These are phyloP conservation scores for Petrocephalus schoutedeni DNA, from an alignment of 2,797 vertebrate species.

Conservation along the genomic window DNA sequence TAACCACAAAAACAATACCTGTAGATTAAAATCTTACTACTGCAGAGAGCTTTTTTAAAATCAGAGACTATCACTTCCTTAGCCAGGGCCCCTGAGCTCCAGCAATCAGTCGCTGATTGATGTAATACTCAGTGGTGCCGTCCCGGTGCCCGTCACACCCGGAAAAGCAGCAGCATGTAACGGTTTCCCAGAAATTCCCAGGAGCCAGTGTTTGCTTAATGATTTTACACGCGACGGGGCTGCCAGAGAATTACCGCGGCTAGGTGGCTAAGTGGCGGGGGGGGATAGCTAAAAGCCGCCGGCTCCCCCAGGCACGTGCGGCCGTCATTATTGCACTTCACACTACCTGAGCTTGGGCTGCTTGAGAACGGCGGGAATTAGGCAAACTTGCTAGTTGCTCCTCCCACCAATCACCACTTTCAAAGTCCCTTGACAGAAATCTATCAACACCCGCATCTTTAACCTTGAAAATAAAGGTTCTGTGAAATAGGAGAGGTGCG, in stretches of 20 bases:
- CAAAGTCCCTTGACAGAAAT: background rate
- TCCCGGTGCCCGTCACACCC: background rate
- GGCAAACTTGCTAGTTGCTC: background rate
- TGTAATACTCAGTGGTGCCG: background rate
- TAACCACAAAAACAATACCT: background rate
- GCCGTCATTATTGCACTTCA: conserved; percentile 66
- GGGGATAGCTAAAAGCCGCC: conserved; percentile 54
- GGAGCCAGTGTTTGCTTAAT: background rate
- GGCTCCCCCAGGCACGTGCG: conserved; percentile 57
- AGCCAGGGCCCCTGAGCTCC: background rate
- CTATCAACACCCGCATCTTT: background rate
- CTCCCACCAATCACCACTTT: conserved; percentile 7
- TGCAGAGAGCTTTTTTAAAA: background rate
- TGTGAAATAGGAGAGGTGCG: background rate
- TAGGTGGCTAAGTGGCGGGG: conserved; percentile 54
- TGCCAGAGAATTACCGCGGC: conserved; percentile 62
- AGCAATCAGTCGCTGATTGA: background rate
- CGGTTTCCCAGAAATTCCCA: background rate
- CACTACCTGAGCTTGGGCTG: conserved; percentile 60
- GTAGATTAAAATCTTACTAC: background rate
- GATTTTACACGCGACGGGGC: background rate
- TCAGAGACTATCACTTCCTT: background rate
- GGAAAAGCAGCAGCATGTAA: background rate
- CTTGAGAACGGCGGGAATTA: conserved; percentile 39
- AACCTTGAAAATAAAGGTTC: background rate